A percentile compares a stretch with the other conserved stretches of the same genome.
These are phyloP conservation scores for Lamproptera curius DNA, from an alignment of 2,888 invertebrate species.

Conservation along the genomic window DNA sequence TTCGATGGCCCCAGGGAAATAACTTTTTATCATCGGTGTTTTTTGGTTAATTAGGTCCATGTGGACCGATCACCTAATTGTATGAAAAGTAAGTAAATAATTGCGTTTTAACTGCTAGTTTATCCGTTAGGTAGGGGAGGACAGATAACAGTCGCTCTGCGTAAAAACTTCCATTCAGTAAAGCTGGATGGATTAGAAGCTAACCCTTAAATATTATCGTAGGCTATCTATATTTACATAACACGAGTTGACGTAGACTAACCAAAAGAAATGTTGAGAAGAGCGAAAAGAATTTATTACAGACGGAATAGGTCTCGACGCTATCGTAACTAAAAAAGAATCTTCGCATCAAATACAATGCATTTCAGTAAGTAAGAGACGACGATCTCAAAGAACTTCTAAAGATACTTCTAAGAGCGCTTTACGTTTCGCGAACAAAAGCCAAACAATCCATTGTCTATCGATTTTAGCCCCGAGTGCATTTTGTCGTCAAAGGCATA, in stretches of 20 bases:
- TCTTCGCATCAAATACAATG: constrained; percentile 37
- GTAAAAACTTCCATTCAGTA: too few species aligned
- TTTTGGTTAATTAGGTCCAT: too few species aligned
- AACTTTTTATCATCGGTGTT: too few species aligned
- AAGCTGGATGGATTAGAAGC: not conserved
- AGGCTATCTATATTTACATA: too few species aligned
- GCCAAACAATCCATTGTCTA: constrained; percentile 70
- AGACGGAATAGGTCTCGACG: constrained; percentile 35
- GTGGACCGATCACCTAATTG: too few species aligned
- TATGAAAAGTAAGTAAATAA: too few species aligned
- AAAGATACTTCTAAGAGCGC: constrained; percentile 45
- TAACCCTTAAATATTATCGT: too few species aligned
- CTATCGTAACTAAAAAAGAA: constrained; percentile 44
- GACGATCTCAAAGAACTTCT: constrained; percentile 51
- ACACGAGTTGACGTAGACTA: not conserved
- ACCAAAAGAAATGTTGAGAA: not conserved
- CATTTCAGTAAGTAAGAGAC: constrained; percentile 48
- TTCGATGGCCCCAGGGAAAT: too few species aligned
- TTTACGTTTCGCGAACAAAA: constrained; percentile 68
- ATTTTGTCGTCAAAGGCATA: constrained; percentile 68
- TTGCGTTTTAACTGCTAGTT: too few species aligned
- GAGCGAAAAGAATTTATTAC: not conserved
- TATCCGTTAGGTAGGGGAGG: too few species aligned
- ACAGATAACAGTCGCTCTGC: too few species aligned
- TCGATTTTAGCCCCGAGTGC: constrained; percentile 63